Evolutionary conservation across 2,113 vertebrate genomes (phyloP).

Genomic region (Lipophrys pholis): DNA sequence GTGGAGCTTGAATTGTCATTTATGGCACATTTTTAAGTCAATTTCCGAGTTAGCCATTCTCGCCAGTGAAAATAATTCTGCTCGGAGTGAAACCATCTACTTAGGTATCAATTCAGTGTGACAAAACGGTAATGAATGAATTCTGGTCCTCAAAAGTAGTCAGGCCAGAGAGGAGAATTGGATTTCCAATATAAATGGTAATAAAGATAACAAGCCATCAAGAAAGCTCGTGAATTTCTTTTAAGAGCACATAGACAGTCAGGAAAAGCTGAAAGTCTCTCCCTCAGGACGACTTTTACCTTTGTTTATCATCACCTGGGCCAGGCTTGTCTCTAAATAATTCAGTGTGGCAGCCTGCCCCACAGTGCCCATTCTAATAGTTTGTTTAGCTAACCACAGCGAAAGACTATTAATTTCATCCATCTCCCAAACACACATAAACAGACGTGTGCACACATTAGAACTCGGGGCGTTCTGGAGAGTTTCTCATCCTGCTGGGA

Average conservation of each 20-base stretch:
- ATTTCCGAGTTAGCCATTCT: neutral
- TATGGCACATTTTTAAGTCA: neutral
- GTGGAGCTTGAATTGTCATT: neutral
- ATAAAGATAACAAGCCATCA: slow-evolving; percentile 13
- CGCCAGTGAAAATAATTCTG: neutral
- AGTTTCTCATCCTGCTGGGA: slow-evolving; percentile 41
- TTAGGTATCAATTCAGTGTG: neutral
- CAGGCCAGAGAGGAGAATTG: neutral
- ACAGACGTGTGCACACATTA: slow-evolving; percentile 14
- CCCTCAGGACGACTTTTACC: slow-evolving; percentile 43
- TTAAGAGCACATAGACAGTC: neutral
- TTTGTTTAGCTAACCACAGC: slow-evolving; percentile 62
- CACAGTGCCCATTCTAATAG: slow-evolving; percentile 53
- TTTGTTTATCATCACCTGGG: slow-evolving; percentile 50
- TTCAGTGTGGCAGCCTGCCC: slow-evolving; percentile 56
- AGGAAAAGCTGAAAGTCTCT: slow-evolving; percentile 28
- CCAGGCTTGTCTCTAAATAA: slow-evolving; percentile 40
- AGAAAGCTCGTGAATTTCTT: neutral
- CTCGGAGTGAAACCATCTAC: slow-evolving; percentile 4
- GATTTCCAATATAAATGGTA: neutral
- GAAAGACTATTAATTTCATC: slow-evolving; percentile 68
- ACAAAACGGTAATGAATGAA: neutral
- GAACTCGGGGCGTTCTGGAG: slow-evolving; percentile 36
- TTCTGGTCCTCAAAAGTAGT: neutral
- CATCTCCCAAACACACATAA: slow-evolving; percentile 27